phyloP scores from a whole-genome alignment of 2,797 vertebrate genomes.

The Peromyscus aztecus region DNA sequence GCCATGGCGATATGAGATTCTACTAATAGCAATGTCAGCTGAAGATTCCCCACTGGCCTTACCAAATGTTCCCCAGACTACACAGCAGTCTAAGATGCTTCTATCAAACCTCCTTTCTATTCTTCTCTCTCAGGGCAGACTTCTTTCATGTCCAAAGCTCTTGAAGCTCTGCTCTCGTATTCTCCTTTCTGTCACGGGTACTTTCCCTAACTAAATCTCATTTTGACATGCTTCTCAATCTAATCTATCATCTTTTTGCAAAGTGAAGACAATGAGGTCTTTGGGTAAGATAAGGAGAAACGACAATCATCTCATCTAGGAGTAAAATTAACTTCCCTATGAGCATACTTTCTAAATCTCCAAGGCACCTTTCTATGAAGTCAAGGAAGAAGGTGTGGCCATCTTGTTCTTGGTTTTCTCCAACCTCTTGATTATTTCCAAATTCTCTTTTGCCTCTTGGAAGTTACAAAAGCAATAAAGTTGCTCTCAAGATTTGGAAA shows the following conservation, averaged over 20 bases:
- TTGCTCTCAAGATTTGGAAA: slow-evolving; percentile 16
- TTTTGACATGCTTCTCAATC: slow-evolving; percentile 4
- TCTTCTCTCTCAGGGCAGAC: background rate
- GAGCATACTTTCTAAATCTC: background rate
- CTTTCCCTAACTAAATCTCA: background rate
- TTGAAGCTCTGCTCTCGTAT: background rate
- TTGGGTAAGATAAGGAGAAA: background rate
- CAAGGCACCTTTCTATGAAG: background rate
- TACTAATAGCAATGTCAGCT: background rate
- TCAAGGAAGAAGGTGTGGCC: background rate
- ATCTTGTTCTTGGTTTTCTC: background rate
- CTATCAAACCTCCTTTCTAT: background rate
- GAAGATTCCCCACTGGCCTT: background rate
- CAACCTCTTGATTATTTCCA: background rate
- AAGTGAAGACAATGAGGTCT: background rate
- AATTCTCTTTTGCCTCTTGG: slow-evolving; percentile 7
- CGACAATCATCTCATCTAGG: background rate
- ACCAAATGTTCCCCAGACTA: background rate
- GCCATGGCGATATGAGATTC: background rate
- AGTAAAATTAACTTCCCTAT: background rate
- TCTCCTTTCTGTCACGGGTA: background rate
- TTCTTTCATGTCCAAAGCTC: background rate
- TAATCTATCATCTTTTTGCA: slow-evolving; percentile 5
- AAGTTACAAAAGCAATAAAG: background rate
- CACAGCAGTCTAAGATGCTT: background rate